Conservation (phyloP, 2,797 vertebrate species). For the Eulemur coronatus region DNA sequence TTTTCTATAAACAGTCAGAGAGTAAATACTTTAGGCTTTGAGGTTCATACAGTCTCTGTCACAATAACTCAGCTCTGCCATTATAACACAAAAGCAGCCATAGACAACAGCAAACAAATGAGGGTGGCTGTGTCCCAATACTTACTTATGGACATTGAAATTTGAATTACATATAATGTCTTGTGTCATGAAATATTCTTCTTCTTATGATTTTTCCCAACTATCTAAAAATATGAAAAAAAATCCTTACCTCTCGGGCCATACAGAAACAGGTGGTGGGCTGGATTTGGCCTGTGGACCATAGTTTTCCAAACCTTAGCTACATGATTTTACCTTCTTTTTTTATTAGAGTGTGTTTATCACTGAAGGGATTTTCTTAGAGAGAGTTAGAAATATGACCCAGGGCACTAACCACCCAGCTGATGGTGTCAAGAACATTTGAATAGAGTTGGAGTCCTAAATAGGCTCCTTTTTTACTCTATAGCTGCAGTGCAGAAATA, state of each 20-base stretch:
- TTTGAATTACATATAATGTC: slow-evolving; percentile 18
- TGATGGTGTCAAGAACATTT: neutral
- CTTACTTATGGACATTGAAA: neutral
- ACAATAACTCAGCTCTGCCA: neutral
- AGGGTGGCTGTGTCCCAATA: neutral
- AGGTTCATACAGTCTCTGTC: neutral
- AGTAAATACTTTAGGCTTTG: neutral
- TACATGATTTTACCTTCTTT: neutral
- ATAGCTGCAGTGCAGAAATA: neutral
- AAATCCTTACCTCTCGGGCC: neutral
- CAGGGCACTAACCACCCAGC: neutral
- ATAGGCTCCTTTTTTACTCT: neutral
- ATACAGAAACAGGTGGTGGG: neutral
- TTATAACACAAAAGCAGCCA: neutral
- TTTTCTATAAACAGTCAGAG: neutral
- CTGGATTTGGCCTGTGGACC: neutral
- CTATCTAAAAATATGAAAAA: neutral
- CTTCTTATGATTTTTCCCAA: slow-evolving; percentile 8
- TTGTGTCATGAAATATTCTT: neutral
- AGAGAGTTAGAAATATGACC: neutral
- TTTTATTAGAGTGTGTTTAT: neutral
- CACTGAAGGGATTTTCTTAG: slow-evolving; percentile 1
- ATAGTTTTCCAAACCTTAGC: neutral
- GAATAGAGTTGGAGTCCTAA: neutral
- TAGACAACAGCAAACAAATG: neutral